phyloP scores from a whole-genome alignment of 2,797 vertebrate genomes.

The Typhlichthys subterraneus region DNA sequence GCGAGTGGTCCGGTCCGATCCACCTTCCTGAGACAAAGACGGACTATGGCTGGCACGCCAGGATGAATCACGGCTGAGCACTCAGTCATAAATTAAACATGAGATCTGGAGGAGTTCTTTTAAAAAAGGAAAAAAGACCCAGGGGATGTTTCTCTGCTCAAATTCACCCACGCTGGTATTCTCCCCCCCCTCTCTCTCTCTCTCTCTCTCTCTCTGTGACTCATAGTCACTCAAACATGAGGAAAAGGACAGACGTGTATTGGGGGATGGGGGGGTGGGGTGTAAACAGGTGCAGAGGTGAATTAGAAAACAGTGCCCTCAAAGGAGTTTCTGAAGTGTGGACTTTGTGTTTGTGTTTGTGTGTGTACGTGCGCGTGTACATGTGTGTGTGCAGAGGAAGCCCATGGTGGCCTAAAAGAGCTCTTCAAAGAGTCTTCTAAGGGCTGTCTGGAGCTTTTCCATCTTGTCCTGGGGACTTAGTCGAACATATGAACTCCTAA shows the following conservation, averaged over 20 bases:
- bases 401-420: constrained; percentile 64
- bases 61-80: constrained; percentile 79
- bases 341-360: constrained; percentile 25
- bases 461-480: constrained; percentile 52
- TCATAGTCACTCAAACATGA: constrained; percentile 76
- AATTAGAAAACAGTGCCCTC: constrained; percentile 75
- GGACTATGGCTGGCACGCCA: constrained; percentile 78
- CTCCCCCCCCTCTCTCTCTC: constrained; percentile 34
- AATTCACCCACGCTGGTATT: constrained; percentile 81
- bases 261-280: constrained; percentile 53
- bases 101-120: constrained; percentile 82
- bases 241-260: constrained; percentile 39
- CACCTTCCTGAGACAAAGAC: constrained; percentile 74
- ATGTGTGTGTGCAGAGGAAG: constrained; percentile 61
- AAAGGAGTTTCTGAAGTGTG: constrained; percentile 71
- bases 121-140: constrained; percentile 80
- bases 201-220: constrained; percentile 27
- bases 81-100: constrained; percentile 83
- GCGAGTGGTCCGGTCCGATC: constrained; percentile 64
- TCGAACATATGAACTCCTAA: constrained; percentile 38
- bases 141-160: constrained; percentile 82
- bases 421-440: constrained; percentile 67
- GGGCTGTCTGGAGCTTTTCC: constrained; percentile 58
- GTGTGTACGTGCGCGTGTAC: constrained; percentile 23
- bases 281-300: constrained; percentile 79